Base-by-base conservation (phyloP, 2,888 invertebrate genomes). In the Parascotia fuliginaria region DNA sequence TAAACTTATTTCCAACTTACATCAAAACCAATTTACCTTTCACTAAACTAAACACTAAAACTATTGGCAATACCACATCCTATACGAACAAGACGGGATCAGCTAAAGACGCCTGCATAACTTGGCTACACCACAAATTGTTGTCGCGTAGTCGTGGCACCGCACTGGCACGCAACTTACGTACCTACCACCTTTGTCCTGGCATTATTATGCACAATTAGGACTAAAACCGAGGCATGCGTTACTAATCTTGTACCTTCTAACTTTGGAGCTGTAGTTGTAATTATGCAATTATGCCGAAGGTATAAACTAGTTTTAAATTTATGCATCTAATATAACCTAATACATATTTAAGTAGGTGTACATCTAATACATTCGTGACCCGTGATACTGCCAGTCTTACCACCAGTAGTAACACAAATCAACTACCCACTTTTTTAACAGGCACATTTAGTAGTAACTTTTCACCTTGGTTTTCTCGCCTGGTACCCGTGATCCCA, bases 151-250 rank as follows among this genome's bases (percentile, higher is more conserved):
- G 44, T 9, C 76, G 74, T 65, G 72, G 50, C 69, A 79, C 85
- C 85, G 69, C 85, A 78, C 31, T 31, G 59, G 53, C 71, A 70
- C 75, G 75, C 75, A 80, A 81, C 73, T 78, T 77, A 73, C n/a
- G n/a, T n/a, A n/a, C n/a, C n/a, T 68, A 50, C 65, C 47, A 75
- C 82, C 83, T 84, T 81, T 83, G 83, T 81, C 75, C 75, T 66
- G 72, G 62, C 81, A 70, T 87, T 87, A 89, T 87, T 89, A 86
- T 85, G 85, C 73, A 75, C 85, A 87, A 89, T 89, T 89, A 89
- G 79, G 77, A 79, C 81, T 80, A 76, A 81, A 78, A 82, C 77
- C 77, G 79, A 78, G 77, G 71, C 75, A 74, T 69, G 79, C 75
- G 65, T 75, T 75, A 76, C 85, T 87, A 88, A 88, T 87, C 84